Evolutionary conservation across 2,113 vertebrate species (phyloP), one percentile per base, ranked within the genome.

Genomic region (Cettia cetti): DNA sequence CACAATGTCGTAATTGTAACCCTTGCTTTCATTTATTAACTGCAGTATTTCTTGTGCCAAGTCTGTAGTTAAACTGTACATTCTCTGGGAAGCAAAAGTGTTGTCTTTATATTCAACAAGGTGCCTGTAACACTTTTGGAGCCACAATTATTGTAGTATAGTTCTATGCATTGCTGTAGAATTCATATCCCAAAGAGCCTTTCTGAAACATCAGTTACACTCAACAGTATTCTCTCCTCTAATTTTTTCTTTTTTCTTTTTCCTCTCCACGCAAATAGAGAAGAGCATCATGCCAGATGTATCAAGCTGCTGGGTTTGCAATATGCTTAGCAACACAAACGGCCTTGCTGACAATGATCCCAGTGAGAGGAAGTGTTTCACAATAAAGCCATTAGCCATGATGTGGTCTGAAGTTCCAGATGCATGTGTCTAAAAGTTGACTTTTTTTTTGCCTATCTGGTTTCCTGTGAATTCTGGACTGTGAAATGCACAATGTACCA

Each of bases 241-340:
- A 13, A 15, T 39, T 75, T 53, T 16, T 39, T 7, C 6, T 24
- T 35, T 28, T 13, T 24, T 13, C 5, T 63, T 28, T 60, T 54
- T 28, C 6, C 35, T 63, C 17, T 57, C 11, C 5, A n/a, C 57
- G 22, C n/a, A 79, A 72, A 86, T 76, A 65, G 33, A 69, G 39
- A 78, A 52, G 21, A 82, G 14, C n/a, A 44, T 15, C 45, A 64
- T 82, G 54, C 33, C 61, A 79, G 53, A 87, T 82, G 54, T 70
- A 57, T 89, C 75, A 82, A 50, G 80, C 68, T 95, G 54, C 27
- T 86, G 50, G 70, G 27, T 82, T 95, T 85, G 39, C 78, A 91
- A 61, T 69, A 66, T 85, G 74, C 82, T 91, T 84, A 91, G 78
- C 66, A 92, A 81, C 91, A 90, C 37, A 69, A 92, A 77, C 70